Percentiles rank a stretch among this genome's conserved stretches.
Conservation (phyloP, 2,797 vertebrate genomes). For the Octomys mimax region DNA sequence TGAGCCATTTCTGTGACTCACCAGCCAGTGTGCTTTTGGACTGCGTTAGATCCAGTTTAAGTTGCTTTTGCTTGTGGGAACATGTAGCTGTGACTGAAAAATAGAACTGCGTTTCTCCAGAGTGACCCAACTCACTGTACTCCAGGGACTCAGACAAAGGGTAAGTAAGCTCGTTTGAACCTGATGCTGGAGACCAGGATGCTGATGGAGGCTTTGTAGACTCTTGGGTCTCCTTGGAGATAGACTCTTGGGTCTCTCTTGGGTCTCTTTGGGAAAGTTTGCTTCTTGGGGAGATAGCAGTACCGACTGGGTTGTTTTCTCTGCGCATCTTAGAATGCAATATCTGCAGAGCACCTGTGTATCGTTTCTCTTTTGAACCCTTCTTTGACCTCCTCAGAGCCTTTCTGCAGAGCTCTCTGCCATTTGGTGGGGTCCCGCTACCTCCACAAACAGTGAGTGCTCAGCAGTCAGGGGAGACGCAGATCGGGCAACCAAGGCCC, state of each 20-base stretch:
- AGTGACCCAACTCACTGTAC: not conserved
- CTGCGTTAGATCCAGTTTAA: not conserved
- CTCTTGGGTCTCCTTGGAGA: conserved; percentile 55
- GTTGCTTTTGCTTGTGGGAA: conserved; percentile 44
- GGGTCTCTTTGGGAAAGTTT: conserved; percentile 32
- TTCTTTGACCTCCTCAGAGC: not conserved
- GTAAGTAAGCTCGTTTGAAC: not conserved
- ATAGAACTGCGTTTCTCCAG: not conserved
- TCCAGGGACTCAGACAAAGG: conserved; percentile 34
- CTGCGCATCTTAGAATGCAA: not conserved
- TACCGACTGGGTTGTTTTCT: not conserved
- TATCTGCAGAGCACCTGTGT: not conserved
- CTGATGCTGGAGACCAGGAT: not conserved
- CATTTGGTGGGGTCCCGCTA: not conserved
- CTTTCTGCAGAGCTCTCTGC: not conserved
- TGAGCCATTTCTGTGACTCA: not conserved
- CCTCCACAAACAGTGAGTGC: not conserved
- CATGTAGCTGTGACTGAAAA: not conserved
- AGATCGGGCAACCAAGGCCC: not conserved
- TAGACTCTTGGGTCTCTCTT: conserved; percentile 53
- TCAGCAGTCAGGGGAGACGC: not conserved
- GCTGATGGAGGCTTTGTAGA: not conserved
- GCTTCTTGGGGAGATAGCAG: conserved; percentile 23
- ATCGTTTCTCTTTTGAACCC: not conserved
- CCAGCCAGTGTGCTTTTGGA: not conserved